These are phyloP conservation scores for Lycopodina hypogea DNA, from an alignment of 37 sponge, comb jelly and placozoan genomes.

Conservation along the genomic window DNA sequence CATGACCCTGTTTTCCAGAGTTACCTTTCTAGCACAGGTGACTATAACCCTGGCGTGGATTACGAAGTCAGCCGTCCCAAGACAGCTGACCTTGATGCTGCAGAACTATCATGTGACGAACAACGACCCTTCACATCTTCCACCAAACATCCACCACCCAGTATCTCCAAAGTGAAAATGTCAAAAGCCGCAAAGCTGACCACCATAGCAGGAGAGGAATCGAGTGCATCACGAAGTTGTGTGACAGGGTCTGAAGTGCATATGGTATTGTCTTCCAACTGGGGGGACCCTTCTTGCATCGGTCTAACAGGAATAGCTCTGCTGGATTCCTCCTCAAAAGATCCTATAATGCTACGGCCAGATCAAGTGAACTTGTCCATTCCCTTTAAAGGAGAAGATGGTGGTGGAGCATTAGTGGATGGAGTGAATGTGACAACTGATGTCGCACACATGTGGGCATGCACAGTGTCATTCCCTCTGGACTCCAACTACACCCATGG, in stretches of 20 bases:
- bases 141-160: neutral
- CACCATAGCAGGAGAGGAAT: neutral
- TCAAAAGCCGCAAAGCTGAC: neutral
- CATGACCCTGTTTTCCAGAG: conserved; percentile 75
- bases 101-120: neutral
- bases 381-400: neutral
- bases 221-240: neutral
- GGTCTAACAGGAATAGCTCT: conserved; percentile 85
- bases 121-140: conserved; percentile 44
- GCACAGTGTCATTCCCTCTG: conserved; percentile 37
- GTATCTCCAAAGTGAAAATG: neutral
- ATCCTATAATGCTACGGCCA: neutral
- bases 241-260: conserved; percentile 12
- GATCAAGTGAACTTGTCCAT: neutral
- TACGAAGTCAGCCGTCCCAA: conserved; percentile 35
- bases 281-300: conserved; percentile 83
- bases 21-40: conserved; percentile 8
- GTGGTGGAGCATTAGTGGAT: conserved; percentile 44
- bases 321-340: conserved; percentile 14
- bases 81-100: conserved; percentile 12
- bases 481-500: conserved; percentile 8
- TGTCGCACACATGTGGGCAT: conserved; percentile 82
- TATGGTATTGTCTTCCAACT: conserved; percentile 37
- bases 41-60: neutral
- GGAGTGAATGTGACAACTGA: conserved; percentile 77